Conservation (phyloP, 2,888 invertebrate species). For the Scaptomyza flava region DNA sequence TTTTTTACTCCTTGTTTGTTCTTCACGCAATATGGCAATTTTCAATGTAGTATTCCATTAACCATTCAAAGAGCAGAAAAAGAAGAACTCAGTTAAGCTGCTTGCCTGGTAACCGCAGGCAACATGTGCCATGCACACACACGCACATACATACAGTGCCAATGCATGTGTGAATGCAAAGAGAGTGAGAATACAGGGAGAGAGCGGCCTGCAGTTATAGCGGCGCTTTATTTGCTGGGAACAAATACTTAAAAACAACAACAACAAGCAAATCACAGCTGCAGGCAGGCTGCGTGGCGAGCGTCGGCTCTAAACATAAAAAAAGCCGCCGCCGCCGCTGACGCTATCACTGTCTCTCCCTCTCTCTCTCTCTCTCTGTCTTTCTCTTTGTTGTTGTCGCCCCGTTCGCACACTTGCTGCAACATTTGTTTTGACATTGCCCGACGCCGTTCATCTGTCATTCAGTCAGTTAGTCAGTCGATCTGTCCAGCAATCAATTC, state of each 20-base stretch:
- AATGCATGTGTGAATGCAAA: not conserved
- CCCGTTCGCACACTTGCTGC: conserved; percentile 27
- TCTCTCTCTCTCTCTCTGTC: not conserved
- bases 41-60: conserved; percentile 54
- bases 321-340: conserved; percentile 44
- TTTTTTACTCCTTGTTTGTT: conserved; percentile 7
- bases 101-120: conserved; percentile 53
- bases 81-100: conserved; percentile 31
- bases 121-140: conserved; percentile 45
- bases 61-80: conserved; percentile 25
- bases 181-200: conserved; percentile 10
- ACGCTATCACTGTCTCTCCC: not conserved
- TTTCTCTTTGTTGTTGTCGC: no score
- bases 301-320: conserved; percentile 56
- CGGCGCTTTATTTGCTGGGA: conserved; percentile 69
- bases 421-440: conserved; percentile 64
- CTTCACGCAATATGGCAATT: conserved; percentile 44
- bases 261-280: conserved; percentile 58
- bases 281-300: conserved; percentile 52
- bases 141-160: conserved; percentile 1
- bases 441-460: conserved; percentile 34
- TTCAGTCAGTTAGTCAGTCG: conserved; percentile 27
- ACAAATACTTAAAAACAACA: conserved; percentile 64
- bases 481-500: conserved; percentile 50
- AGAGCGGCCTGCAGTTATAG: conserved; percentile 21